Percentiles rank a stretch among this genome's conserved stretches.
Evolutionary conservation across 2,113 vertebrate species (phyloP).

Genomic region (Amazona guildingii): DNA sequence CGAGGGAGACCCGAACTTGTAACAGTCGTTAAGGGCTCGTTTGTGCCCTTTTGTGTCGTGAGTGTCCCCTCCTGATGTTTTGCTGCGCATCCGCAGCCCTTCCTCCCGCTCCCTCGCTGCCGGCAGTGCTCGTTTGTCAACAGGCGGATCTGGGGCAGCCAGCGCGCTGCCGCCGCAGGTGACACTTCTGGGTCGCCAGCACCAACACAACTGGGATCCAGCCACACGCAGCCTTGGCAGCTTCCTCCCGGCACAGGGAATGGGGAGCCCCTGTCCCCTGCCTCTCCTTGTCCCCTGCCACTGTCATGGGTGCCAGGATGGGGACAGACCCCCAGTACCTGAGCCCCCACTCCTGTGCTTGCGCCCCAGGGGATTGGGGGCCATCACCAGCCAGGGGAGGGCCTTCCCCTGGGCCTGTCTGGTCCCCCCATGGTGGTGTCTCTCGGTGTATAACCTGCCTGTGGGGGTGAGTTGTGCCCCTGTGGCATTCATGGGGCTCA

Average conservation of each 20-base stretch:
- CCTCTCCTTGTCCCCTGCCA: background rate
- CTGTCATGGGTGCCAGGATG: fast-evolving
- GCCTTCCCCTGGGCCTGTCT: background rate
- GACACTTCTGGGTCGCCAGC: constrained; percentile 57
- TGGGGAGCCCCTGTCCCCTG: fast-evolving
- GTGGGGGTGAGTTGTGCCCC: background rate
- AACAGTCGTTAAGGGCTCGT: fast-evolving
- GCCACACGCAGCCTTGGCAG: background rate
- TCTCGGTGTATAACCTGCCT: fast-evolving
- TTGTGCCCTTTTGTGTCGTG: background rate
- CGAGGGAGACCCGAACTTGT: fast-evolving
- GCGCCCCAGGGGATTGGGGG: fast-evolving
- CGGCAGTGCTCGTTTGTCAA: constrained; percentile 24
- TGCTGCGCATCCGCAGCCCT: background rate
- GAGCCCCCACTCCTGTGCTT: background rate
- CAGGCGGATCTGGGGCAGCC: constrained; percentile 53
- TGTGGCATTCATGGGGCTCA: background rate
- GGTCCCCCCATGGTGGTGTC: fast-evolving
- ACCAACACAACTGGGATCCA: background rate
- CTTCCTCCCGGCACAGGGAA: background rate
- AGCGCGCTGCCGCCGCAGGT: background rate
- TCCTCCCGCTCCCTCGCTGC: background rate
- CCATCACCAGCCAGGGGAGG: background rate
- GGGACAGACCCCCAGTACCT: background rate
- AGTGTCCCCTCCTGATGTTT: background rate